These are phyloP conservation scores for Pluvianellus socialis DNA, from an alignment of 2,113 vertebrate genomes.

Conservation along the genomic window DNA sequence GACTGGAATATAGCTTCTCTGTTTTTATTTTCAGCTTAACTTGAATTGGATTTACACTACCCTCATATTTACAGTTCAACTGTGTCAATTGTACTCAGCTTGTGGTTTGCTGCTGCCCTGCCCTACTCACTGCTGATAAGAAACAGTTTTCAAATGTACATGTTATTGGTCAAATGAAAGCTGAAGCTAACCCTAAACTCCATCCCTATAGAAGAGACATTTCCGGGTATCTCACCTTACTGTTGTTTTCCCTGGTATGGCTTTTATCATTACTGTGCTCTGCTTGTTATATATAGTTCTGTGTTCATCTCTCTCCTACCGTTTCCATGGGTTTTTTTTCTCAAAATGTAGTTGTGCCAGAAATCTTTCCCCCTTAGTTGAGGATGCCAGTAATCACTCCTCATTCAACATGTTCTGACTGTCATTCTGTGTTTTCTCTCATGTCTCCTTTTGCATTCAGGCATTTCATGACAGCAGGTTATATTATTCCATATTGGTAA, in stretches of 20 bases:
- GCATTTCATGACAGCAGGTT: slow-evolving; percentile 31
- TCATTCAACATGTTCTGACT: slow-evolving; percentile 46
- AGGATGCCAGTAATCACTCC: slow-evolving; percentile 32
- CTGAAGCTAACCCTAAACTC: neutral
- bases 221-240: neutral
- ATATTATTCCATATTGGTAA: slow-evolving; percentile 39
- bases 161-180: neutral
- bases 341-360: neutral
- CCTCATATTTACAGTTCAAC: neutral
- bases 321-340: neutral
- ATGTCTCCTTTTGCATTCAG: neutral
- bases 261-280: neutral
- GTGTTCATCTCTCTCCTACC: neutral
- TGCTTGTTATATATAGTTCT: neutral
- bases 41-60: neutral
- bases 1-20: neutral
- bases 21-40: slow-evolving; percentile 18
- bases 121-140: neutral
- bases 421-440: slow-evolving; percentile 38
- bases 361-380: neutral
- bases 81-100: neutral
- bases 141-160: neutral
- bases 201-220: neutral
- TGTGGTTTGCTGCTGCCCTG: neutral
- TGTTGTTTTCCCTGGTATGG: neutral